phyloP scores from a whole-genome alignment of 2,113 vertebrate genomes.

The Mungos mungo region DNA sequence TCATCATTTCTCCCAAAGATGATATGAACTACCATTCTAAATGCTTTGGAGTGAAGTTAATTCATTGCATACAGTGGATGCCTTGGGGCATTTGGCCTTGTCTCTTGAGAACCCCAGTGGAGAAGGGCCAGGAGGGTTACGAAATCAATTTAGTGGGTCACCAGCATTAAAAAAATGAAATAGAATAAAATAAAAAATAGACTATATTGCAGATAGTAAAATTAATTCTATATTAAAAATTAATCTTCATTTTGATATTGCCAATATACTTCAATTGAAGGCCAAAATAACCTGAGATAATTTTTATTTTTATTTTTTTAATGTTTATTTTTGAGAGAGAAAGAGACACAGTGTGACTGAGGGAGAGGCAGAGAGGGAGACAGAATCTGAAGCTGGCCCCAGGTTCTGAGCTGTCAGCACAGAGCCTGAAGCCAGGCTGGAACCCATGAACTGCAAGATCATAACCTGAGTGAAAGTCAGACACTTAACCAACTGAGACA shows the following conservation, averaged over 20 bases:
- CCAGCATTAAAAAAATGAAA: not conserved
- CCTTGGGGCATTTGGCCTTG: conserved; percentile 34
- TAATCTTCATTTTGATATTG: conserved; percentile 11
- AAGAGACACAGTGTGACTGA: no score
- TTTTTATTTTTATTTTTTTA: not conserved
- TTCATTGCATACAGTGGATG: not conserved
- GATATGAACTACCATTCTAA: not conserved
- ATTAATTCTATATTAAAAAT: not conserved
- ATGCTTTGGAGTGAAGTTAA: conserved; percentile 5
- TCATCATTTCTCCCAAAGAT: not conserved
- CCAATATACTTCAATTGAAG: conserved; percentile 12
- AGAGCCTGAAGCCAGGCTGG: no score
- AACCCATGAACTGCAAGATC: no score
- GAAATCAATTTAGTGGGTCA: conserved; percentile 52
- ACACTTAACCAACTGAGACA: no score
- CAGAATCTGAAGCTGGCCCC: no score
- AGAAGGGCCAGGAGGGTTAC: not conserved
- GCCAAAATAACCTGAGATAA: not conserved
- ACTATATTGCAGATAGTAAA: not conserved
- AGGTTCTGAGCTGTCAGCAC: no score
- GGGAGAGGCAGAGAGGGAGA: no score
- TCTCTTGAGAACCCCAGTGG: conserved; percentile 16
- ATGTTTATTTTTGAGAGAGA: no score
- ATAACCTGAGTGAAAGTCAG: no score
- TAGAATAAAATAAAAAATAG: conserved; percentile 45